Conservation (phyloP, 2,113 vertebrate genomes). For the Potamarius usumacintae region DNA sequence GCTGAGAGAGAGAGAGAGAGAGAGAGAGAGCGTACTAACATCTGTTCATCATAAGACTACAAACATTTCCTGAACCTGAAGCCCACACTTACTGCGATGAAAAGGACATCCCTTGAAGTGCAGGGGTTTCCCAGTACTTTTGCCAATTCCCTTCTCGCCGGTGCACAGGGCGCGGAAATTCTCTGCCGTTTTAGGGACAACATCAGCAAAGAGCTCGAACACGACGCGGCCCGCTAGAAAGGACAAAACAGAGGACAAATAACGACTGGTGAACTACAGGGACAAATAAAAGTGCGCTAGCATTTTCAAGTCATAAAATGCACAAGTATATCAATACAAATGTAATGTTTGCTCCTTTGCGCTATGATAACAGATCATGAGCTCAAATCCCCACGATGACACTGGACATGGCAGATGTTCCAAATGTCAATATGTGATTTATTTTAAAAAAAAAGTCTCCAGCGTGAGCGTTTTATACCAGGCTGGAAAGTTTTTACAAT, state of each 20-base stretch:
- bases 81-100: constrained; percentile 83
- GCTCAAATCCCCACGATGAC: no score
- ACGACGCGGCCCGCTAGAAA: constrained; percentile 85
- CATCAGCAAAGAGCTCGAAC: constrained; percentile 89
- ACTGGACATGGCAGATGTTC: no score
- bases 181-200: constrained; percentile 92
- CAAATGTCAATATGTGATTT: no score
- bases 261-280: background rate
- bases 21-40: background rate
- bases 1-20: background rate
- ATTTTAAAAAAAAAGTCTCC: no score
- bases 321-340: no score
- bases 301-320: no score
- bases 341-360: no score
- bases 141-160: constrained; percentile 88
- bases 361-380: no score
- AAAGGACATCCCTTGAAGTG: constrained; percentile 97
- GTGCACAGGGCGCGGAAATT: constrained; percentile 95
- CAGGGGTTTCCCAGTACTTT: constrained; percentile 87
- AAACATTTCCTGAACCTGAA: background rate
- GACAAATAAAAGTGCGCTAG: no score
- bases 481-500: no score
- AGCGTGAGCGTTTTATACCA: no score
- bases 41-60: background rate
- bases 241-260: constrained; percentile 38